Evolutionary conservation across 35 echinoderm and acorn worm genomes (phyloP), one percentile per base, ranked within the genome.

Genomic region (Holothuria glaberrima): DNA sequence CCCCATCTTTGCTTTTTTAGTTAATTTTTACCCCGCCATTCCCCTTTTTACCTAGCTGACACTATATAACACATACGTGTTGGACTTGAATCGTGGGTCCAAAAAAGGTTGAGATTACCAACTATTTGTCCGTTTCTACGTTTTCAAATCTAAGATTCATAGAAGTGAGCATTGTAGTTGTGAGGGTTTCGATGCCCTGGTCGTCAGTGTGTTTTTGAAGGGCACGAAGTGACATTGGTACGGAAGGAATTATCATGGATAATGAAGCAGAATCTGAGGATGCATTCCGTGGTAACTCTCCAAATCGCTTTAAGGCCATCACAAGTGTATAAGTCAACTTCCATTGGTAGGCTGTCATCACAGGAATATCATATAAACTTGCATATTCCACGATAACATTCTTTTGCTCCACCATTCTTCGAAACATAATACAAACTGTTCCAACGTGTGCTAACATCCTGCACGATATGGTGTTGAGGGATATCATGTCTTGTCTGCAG

Each of bases 341-440:
- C 89, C 89, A 90, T 58, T 82, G 74, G 63, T 90, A 82, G 19
- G 75, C 75, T 6, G 58, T 65, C 89, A 68, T 82, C 25, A 48
- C 27, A 17, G 76, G 58, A 50, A 66, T 54, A 45, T 80, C 74
- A 25, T 90, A 82, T 2, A 63, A n/a, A 45, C 89, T 90, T 14
- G 73, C 89, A 70, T 90, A 90, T 33, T 90, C 88, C 20, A 80
- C 88, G 13, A 90, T 48, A 21, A 74, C 36, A 30, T 19, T 21
- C 25, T 90, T 90, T 35, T 90, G 88, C 60, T 90, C 88, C 0
- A 59, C n/a, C 18, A 81, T 59, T 30, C 75, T 30, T 48, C 63
- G 28, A 9, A 82, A 31, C 88, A 82, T 90, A 90, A n/a, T 71
- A 88, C 0, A 29, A 73, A 45, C 59, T 90, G 44, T 90, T 90